Conservation (phyloP, 2,888 invertebrate genomes). For the Drosophila falleni region DNA sequence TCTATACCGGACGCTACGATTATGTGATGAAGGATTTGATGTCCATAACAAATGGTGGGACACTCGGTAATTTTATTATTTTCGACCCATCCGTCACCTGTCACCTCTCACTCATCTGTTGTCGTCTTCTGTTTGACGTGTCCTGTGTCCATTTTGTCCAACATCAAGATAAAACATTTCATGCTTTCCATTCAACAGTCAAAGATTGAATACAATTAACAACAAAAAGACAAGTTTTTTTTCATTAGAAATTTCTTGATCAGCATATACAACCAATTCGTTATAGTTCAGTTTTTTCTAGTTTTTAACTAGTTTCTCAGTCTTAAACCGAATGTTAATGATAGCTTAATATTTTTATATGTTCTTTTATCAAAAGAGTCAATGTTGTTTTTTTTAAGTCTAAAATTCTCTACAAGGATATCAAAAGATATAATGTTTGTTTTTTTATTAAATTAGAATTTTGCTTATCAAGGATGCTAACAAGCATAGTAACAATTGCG, state of each 20-base stretch:
- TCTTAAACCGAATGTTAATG: too few species aligned
- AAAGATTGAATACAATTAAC: slow-evolving; percentile 4
- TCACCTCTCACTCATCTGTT: background rate
- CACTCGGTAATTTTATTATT: slow-evolving; percentile 76
- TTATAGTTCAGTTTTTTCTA: too few species aligned
- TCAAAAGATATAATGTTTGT: too few species aligned
- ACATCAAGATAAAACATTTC: background rate
- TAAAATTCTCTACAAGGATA: too few species aligned
- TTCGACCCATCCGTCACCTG: slow-evolving; percentile 9
- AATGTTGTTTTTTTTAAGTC: too few species aligned
- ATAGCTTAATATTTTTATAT: too few species aligned
- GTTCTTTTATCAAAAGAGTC: too few species aligned
- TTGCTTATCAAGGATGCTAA: too few species aligned
- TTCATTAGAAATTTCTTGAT: background rate
- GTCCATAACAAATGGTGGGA: slow-evolving; percentile 85
- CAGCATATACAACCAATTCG: too few species aligned
- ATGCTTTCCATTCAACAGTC: slow-evolving; percentile 3
- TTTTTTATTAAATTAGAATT: too few species aligned
- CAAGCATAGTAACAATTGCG: background rate
- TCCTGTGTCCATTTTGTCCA: slow-evolving; percentile 4
- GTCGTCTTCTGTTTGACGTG: background rate
- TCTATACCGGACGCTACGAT: slow-evolving; percentile 83
- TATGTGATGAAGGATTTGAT: slow-evolving; percentile 85
- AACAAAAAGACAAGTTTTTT: background rate
- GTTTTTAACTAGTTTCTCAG: too few species aligned